A percentile compares a stretch with the other conserved stretches of the same genome.
These are phyloP conservation scores for Dromas ardeola DNA, from an alignment of 2,113 vertebrate species.

Conservation along the genomic window DNA sequence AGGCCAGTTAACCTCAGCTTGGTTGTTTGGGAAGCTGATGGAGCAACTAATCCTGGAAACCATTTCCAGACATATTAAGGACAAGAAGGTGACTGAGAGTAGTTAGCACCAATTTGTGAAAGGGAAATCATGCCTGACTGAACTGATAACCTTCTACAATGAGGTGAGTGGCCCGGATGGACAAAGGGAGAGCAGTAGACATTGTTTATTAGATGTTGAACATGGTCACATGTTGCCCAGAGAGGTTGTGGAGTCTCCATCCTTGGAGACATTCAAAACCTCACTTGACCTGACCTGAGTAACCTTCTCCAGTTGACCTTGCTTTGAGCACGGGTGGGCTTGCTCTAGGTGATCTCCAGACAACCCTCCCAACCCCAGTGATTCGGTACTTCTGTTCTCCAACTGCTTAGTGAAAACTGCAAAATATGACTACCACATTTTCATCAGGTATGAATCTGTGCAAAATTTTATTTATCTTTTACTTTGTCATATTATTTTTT, in stretches of 20 bases:
- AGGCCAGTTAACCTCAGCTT: neutral
- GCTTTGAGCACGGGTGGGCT: neutral
- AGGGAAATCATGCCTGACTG: neutral
- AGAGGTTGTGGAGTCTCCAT: neutral
- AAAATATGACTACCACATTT: slow-evolving; percentile 34
- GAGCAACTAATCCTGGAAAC: neutral
- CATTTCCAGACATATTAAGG: neutral
- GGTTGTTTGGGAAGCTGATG: neutral
- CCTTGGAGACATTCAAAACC: neutral
- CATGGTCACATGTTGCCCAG: neutral
- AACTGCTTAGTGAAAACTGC: slow-evolving; percentile 30
- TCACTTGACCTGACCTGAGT: neutral
- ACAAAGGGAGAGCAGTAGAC: neutral
- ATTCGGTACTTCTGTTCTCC: neutral
- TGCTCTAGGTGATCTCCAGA: neutral
- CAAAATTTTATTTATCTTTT: slow-evolving; percentile 24
- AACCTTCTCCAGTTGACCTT: neutral
- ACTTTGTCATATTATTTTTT: neutral
- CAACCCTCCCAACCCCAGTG: neutral
- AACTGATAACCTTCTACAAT: neutral
- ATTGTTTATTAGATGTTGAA: neutral
- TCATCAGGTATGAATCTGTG: slow-evolving; percentile 28
- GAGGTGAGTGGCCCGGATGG: neutral
- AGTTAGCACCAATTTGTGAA: neutral
- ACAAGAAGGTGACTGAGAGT: neutral